phyloP scores from a whole-genome alignment of 2,888 invertebrate genomes.

The Tipula helvola region DNA sequence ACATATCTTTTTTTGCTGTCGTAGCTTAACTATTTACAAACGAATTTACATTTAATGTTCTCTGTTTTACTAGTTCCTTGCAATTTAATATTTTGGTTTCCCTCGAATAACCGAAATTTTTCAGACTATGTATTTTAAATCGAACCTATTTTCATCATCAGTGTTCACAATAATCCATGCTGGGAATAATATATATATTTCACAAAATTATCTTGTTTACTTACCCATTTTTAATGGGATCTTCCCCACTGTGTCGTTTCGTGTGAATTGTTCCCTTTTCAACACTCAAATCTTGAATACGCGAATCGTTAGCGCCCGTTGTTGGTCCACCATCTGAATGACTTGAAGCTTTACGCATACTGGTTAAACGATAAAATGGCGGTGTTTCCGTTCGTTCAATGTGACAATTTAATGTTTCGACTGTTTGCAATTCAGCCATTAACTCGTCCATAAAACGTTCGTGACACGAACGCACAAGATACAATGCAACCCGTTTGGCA shows the following conservation, averaged over 20 bases:
- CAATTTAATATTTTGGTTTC: background rate
- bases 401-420: slow-evolving; percentile 89
- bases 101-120: no score
- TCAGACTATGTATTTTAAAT: no score
- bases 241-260: slow-evolving; percentile 83
- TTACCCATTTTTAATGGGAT: slow-evolving; percentile 66
- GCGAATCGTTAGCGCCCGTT: slow-evolving; percentile 33
- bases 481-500: slow-evolving; percentile 88
- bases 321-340: slow-evolving; percentile 52
- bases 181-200: background rate
- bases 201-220: slow-evolving; percentile 16
- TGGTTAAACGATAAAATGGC: slow-evolving; percentile 90
- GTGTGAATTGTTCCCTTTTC: slow-evolving; percentile 95
- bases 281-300: slow-evolving; percentile 43
- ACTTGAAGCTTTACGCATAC: slow-evolving; percentile 81
- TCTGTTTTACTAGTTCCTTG: background rate
- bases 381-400: slow-evolving; percentile 97
- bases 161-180: background rate
- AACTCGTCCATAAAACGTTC: slow-evolving; percentile 91
- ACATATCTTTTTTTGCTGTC: no score
- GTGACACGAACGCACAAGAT: slow-evolving; percentile 82
- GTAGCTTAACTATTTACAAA: background rate
- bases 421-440: slow-evolving; percentile 94
- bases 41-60: background rate
- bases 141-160: no score